phyloP scores from a whole-genome alignment of 2,888 invertebrate species.

The Apotomis capreana region DNA sequence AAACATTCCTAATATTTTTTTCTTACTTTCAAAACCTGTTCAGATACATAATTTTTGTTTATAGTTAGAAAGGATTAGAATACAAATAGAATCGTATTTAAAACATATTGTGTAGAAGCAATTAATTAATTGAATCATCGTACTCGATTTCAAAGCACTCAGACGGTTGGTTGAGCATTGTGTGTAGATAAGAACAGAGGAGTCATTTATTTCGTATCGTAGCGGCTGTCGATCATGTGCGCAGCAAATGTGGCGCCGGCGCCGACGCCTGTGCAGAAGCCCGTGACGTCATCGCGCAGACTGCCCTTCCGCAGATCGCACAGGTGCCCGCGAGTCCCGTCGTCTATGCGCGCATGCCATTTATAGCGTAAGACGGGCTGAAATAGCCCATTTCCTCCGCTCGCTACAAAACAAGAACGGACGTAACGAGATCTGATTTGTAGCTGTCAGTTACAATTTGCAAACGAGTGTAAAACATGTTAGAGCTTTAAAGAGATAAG shows the following conservation, averaged over 20 bases:
- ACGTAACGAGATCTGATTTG: slow-evolving; percentile 65
- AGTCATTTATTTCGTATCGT: slow-evolving; percentile 72
- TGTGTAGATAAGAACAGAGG: slow-evolving; percentile 62
- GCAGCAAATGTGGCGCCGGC: slow-evolving; percentile 75
- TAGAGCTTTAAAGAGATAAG: slow-evolving; percentile 68
- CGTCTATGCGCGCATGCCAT: slow-evolving; percentile 47
- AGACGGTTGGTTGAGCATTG: slow-evolving; percentile 52
- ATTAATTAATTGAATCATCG: slow-evolving; percentile 20
- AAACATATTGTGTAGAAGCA: background rate
- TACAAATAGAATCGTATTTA: slow-evolving; percentile 11
- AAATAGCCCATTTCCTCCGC: slow-evolving; percentile 55
- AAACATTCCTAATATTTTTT: slow-evolving; percentile 39
- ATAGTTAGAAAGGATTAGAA: slow-evolving; percentile 3
- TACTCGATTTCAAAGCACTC: slow-evolving; percentile 43
- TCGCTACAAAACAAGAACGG: slow-evolving; percentile 48
- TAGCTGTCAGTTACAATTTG: slow-evolving; percentile 75
- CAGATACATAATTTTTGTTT: background rate
- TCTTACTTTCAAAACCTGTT: slow-evolving; percentile 31
- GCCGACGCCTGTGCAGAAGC: slow-evolving; percentile 64
- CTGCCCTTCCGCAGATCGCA: slow-evolving; percentile 46
- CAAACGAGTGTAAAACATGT: slow-evolving; percentile 75
- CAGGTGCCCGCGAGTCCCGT: slow-evolving; percentile 43
- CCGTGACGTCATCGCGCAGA: slow-evolving; percentile 63
- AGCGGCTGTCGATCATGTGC: slow-evolving; percentile 71
- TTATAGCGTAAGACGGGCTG: slow-evolving; percentile 49